Percentiles rank a stretch among this genome's conserved stretches.
Evolutionary conservation across 2,888 invertebrate genomes (phyloP).

Genomic region (Smittia sp.): DNA sequence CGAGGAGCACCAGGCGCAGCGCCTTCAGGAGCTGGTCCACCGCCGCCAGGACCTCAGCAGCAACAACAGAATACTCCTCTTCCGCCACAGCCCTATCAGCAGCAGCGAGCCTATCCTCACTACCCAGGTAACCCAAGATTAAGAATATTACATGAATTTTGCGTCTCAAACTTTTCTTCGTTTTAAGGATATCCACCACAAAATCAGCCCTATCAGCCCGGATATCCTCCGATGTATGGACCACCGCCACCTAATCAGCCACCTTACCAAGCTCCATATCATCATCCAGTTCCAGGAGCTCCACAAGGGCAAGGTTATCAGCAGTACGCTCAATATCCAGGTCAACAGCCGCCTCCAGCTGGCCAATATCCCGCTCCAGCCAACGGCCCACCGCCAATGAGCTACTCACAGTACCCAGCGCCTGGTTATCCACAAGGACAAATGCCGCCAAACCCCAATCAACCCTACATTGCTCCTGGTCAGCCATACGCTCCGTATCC

Average conservation of each 20-base stretch:
- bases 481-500: conserved; percentile 47
- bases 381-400: conserved; percentile 54
- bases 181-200: conserved; percentile 56
- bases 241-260: conserved; percentile 51
- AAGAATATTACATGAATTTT: not conserved
- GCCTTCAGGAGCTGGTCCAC: conserved; percentile 70
- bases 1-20: conserved; percentile 61
- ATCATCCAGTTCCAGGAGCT: not conserved
- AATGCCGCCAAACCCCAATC: conserved; percentile 44
- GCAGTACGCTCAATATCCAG: conserved; percentile 9
- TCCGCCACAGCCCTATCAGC: conserved; percentile 59
- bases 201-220: conserved; percentile 48
- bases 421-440: conserved; percentile 14
- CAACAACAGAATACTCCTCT: conserved; percentile 56
- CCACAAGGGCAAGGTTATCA: conserved; percentile 1
- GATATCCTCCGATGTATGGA: conserved; percentile 49
- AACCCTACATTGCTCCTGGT: conserved; percentile 45
- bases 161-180: too few relatives aligned
- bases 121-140: conserved; percentile 44
- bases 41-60: conserved; percentile 43
- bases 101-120: conserved; percentile 55
- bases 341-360: conserved; percentile 49
- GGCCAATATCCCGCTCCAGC: conserved; percentile 51
- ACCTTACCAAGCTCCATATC: conserved; percentile 38
- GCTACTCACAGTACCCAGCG: conserved; percentile 45